These are phyloP conservation scores for Etia nguti DNA, from an alignment of 2,113 vertebrate species.

Conservation along the genomic window DNA sequence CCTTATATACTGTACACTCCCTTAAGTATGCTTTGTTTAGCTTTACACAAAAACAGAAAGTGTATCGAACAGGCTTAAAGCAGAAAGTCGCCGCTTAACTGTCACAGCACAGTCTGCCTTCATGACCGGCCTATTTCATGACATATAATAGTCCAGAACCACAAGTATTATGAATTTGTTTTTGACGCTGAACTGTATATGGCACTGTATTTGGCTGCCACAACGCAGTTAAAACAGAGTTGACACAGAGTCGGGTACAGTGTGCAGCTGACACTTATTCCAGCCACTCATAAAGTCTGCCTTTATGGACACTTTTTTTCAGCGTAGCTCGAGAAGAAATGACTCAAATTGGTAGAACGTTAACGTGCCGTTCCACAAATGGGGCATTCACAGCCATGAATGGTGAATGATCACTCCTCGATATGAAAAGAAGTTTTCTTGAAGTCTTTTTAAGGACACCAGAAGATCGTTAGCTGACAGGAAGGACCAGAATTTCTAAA, in stretches of 20 bases:
- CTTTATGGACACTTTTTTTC: constrained; percentile 24
- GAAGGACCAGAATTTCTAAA: background rate
- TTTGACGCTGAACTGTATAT: background rate
- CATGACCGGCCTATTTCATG: background rate
- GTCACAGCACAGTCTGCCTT: background rate
- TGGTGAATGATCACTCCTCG: constrained; percentile 19
- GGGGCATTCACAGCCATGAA: constrained; percentile 46
- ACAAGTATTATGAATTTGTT: background rate
- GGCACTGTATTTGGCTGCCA: background rate
- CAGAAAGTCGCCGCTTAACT: background rate
- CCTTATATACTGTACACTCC: background rate
- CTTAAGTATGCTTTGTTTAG: background rate
- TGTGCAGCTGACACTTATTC: constrained; percentile 39
- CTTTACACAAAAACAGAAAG: background rate
- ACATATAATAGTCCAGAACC: background rate
- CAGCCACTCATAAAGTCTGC: constrained; percentile 48
- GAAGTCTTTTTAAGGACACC: background rate
- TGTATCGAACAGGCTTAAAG: background rate
- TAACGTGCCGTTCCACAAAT: constrained; percentile 31
- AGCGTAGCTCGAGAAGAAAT: constrained; percentile 4
- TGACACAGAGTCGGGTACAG: background rate
- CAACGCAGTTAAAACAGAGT: background rate
- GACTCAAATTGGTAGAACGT: constrained; percentile 26
- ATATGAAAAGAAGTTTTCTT: constrained; percentile 39
- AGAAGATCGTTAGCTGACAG: background rate